phyloP scores from a whole-genome alignment of 2,797 vertebrate species.

The Malurus splendens region DNA sequence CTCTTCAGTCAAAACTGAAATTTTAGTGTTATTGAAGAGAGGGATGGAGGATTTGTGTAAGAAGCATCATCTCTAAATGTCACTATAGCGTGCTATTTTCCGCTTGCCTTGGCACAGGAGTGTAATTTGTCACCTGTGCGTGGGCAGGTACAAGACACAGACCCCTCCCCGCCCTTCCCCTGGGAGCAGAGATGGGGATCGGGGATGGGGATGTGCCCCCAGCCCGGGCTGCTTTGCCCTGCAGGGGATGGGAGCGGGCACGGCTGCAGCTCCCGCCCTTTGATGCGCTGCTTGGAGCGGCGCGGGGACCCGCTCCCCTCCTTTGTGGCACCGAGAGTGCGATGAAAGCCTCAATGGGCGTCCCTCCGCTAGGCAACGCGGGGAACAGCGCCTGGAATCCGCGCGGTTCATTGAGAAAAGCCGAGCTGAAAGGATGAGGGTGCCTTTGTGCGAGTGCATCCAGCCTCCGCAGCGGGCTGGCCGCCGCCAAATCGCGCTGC shows the following conservation, averaged over 20 bases:
- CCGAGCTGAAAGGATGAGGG: slow-evolving; percentile 38
- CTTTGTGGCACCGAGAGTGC: slow-evolving; percentile 38
- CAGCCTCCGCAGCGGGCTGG: slow-evolving; percentile 34
- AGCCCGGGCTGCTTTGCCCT: rapidly evolving
- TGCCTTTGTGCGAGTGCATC: slow-evolving; percentile 67
- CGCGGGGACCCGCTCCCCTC: background rate
- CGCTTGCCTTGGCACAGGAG: background rate
- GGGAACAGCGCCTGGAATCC: slow-evolving; percentile 71
- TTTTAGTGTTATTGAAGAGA: background rate
- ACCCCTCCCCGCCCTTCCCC: background rate
- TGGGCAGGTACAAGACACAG: background rate
- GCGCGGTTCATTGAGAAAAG: slow-evolving; percentile 71
- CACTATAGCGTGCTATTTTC: rapidly evolving
- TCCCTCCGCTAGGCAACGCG: slow-evolving; percentile 69
- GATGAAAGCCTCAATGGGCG: slow-evolving; percentile 63
- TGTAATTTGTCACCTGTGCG: background rate
- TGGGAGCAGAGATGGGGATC: background rate
- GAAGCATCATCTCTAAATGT: background rate
- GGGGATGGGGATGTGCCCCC: rapidly evolving
- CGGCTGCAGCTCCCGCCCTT: background rate
- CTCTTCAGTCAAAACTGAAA: background rate
- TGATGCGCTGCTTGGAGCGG: slow-evolving; percentile 18
- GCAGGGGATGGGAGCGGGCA: background rate
- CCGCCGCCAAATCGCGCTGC: background rate
- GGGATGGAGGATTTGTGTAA: background rate